Percentiles rank a stretch among this genome's conserved stretches.
These are phyloP conservation scores for Psittacula echo DNA, from an alignment of 2,797 vertebrate species.

Conservation along the genomic window DNA sequence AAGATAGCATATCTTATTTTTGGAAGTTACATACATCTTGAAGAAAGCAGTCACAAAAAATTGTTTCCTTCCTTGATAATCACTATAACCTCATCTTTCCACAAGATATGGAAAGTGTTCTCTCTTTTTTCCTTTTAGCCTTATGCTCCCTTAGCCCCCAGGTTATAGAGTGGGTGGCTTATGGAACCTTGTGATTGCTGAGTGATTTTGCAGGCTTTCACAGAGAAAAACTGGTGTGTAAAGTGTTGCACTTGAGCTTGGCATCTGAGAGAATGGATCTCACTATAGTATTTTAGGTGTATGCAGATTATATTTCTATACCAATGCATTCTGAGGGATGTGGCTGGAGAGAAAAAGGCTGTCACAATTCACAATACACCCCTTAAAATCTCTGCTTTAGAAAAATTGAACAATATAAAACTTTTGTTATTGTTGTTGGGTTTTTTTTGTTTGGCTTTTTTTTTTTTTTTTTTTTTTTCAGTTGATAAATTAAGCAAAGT, in stretches of 20 bases:
- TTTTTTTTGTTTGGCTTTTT: not conserved
- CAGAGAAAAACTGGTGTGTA: not conserved
- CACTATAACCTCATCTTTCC: not conserved
- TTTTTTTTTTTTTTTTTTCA: not conserved
- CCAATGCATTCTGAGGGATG: not conserved
- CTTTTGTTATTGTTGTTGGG: not conserved
- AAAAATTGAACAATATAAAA: not conserved
- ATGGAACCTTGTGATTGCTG: constrained; percentile 24
- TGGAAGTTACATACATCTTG: not conserved
- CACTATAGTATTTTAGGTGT: not conserved
- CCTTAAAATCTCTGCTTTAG: not conserved
- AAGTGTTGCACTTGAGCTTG: constrained; percentile 8
- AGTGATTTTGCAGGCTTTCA: constrained; percentile 30
- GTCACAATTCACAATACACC: not conserved
- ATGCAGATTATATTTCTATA: not conserved
- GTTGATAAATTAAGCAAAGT: not conserved
- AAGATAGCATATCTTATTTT: not conserved
- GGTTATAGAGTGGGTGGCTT: constrained; percentile 2
- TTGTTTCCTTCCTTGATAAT: not conserved
- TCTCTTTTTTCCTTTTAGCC: not conserved
- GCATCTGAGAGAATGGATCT: not conserved
- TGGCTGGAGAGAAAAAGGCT: not conserved
- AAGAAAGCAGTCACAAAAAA: not conserved
- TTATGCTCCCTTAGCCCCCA: not conserved
- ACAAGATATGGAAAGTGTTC: not conserved